Evolutionary conservation across 1,140 invertebrate genomes (phyloP).

Genomic region (Procambarus clarkii): DNA sequence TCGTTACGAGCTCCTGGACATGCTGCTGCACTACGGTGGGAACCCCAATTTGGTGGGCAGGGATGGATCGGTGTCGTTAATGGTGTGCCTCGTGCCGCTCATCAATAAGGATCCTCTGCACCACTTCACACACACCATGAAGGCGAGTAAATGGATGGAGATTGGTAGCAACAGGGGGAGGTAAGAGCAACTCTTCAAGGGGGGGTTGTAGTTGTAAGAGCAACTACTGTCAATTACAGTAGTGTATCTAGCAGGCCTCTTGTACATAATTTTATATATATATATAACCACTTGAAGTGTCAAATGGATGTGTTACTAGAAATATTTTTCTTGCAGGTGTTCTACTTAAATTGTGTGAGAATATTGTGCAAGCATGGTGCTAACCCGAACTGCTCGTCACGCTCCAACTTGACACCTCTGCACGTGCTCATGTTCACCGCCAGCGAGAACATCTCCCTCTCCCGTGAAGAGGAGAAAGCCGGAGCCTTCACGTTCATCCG

Average conservation of each 20-base stretch:
- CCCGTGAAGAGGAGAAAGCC: conserved; percentile 79
- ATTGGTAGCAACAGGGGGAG: too few relatives aligned
- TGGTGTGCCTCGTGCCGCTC: conserved; percentile 84
- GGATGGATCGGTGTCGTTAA: conserved; percentile 84
- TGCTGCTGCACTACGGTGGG: conserved; percentile 83
- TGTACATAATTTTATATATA: too few relatives aligned
- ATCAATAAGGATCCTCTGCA: conserved; percentile 86
- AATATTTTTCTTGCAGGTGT: neutral
- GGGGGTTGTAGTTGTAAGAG: too few relatives aligned
- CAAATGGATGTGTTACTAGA: neutral
- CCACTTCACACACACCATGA: conserved; percentile 85
- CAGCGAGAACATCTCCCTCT: conserved; percentile 84
- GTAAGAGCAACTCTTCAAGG: too few relatives aligned
- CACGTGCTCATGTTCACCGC: conserved; percentile 85
- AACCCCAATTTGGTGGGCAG: conserved; percentile 83
- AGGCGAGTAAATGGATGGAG: conserved; percentile 76
- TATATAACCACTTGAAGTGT: neutral
- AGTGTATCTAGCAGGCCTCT: too few relatives aligned
- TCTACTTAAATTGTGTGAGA: conserved; percentile 82
- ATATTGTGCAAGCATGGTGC: conserved; percentile 83
- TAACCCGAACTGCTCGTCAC: conserved; percentile 84
- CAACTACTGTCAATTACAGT: too few relatives aligned
- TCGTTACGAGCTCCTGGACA: conserved; percentile 79
- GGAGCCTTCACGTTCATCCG: conserved; percentile 77
- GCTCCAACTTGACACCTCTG: conserved; percentile 83